A percentile compares a stretch with the other conserved stretches of the same genome.
These are phyloP conservation scores for Nemurella pictetii DNA, from an alignment of 2,888 invertebrate genomes.

Conservation along the genomic window DNA sequence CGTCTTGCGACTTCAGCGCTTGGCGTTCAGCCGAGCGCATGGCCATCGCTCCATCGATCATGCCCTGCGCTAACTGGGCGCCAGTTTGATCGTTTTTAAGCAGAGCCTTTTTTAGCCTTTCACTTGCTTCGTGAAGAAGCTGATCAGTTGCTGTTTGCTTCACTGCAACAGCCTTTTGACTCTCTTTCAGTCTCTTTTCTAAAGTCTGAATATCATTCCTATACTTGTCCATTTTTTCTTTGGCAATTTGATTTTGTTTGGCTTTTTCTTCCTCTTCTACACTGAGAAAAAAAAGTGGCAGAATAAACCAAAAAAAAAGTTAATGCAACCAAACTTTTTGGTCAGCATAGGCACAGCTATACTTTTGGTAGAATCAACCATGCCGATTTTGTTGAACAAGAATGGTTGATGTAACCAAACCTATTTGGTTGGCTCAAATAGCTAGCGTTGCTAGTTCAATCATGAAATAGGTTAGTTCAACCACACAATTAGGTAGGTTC, in stretches of 20 bases:
- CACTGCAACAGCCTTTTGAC: not conserved
- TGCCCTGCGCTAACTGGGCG: not conserved
- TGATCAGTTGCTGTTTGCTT: not conserved
- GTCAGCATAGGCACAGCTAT: too few relatives aligned
- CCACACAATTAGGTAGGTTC: too few relatives aligned
- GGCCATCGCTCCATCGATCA: not conserved
- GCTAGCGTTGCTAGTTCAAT: too few relatives aligned
- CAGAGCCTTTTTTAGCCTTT: not conserved
- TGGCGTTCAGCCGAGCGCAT: not conserved
- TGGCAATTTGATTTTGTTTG: not conserved
- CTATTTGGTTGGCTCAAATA: too few relatives aligned
- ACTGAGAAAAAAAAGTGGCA: too few relatives aligned
- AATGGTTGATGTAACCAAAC: too few relatives aligned
- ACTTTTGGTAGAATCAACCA: too few relatives aligned
- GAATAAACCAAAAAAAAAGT: too few relatives aligned
- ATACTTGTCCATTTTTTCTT: not conserved
- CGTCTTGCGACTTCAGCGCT: not conserved
- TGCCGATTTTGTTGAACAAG: too few relatives aligned
- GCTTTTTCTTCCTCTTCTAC: slow-evolving; percentile 19
- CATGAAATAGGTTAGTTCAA: too few relatives aligned
- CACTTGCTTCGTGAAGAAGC: not conserved
- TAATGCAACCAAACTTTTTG: too few relatives aligned
- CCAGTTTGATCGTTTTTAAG: not conserved
- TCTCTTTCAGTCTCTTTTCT: not conserved
- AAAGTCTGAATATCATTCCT: not conserved